These are phyloP conservation scores for Amblyopsis hoosieri DNA, from an alignment of 2,797 vertebrate genomes.

Conservation along the genomic window DNA sequence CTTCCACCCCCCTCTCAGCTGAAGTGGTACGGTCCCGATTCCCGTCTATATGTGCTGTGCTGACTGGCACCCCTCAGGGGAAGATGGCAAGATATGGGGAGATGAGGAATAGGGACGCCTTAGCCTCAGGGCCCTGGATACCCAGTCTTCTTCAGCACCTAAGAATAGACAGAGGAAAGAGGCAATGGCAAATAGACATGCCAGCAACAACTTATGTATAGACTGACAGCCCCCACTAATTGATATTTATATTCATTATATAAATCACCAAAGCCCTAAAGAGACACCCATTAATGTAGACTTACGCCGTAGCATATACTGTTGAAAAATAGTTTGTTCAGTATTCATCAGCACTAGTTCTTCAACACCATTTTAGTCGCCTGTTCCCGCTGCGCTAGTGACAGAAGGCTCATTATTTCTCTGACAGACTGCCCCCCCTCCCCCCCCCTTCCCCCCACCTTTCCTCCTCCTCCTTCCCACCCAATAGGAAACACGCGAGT, in stretches of 20 bases:
- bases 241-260: no score
- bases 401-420: constrained; percentile 49
- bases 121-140: constrained; percentile 8
- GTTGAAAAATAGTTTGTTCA: constrained; percentile 31
- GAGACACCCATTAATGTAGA: no score
- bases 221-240: no score
- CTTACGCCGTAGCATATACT: no score
- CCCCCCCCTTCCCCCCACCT: constrained; percentile 25
- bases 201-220: no score
- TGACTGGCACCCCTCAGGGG: constrained; percentile 36
- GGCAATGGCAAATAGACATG: not conserved
- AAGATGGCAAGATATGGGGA: constrained; percentile 32
- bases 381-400: constrained; percentile 31
- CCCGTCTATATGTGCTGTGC: constrained; percentile 24
- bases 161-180: not conserved
- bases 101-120: constrained; percentile 20
- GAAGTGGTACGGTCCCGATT: constrained; percentile 53
- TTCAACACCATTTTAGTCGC: constrained; percentile 43
- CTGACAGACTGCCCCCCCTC: constrained; percentile 23
- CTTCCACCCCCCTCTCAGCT: constrained; percentile 9
- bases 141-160: constrained; percentile 12
- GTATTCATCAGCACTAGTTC: constrained; percentile 36
- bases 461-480: constrained; percentile 13
- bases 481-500: constrained; percentile 43
- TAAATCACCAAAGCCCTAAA: no score